Conservation (phyloP, 2,888 invertebrate genomes). For the Macrophya annulata region DNA sequence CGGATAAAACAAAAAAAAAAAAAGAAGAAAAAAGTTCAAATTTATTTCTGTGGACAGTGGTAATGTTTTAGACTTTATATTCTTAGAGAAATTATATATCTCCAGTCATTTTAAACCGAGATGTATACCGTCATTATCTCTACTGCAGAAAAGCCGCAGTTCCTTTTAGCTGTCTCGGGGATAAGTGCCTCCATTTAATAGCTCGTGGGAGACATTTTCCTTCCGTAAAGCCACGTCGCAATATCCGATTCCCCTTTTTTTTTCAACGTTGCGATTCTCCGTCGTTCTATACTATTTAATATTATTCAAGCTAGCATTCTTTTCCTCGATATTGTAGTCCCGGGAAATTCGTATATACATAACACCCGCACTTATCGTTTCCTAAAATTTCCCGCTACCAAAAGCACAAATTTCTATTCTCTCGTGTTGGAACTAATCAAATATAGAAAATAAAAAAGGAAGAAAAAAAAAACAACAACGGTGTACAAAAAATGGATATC, state of each 20-base stretch:
- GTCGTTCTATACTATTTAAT: not conserved
- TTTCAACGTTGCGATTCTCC: not conserved
- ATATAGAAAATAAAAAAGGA: not conserved
- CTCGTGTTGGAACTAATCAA: not conserved
- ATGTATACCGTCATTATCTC: conserved; percentile 32
- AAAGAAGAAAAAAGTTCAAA: not conserved
- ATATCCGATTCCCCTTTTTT: not conserved
- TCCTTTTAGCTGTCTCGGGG: conserved; percentile 27
- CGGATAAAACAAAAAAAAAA: not conserved
- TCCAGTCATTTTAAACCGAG: not conserved
- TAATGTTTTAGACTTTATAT: conserved; percentile 12
- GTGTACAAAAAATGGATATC: not conserved
- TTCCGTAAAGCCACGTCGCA: not conserved
- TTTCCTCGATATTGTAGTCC: not conserved
- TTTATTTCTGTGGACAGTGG: not conserved
- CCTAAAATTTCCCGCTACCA: not conserved
- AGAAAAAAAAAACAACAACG: too few relatives aligned
- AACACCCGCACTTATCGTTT: not conserved
- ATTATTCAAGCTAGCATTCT: not conserved
- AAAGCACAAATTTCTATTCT: conserved; percentile 3
- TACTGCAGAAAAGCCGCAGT: conserved; percentile 12
- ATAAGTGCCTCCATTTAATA: conserved; percentile 27
- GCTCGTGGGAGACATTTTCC: not conserved
- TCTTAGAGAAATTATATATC: conserved; percentile 30
- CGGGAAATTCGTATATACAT: not conserved